A percentile compares a stretch with the other conserved stretches of the same genome.
phyloP scores from a whole-genome alignment of 2,888 invertebrate species.

The Epistrophella euchroma region DNA sequence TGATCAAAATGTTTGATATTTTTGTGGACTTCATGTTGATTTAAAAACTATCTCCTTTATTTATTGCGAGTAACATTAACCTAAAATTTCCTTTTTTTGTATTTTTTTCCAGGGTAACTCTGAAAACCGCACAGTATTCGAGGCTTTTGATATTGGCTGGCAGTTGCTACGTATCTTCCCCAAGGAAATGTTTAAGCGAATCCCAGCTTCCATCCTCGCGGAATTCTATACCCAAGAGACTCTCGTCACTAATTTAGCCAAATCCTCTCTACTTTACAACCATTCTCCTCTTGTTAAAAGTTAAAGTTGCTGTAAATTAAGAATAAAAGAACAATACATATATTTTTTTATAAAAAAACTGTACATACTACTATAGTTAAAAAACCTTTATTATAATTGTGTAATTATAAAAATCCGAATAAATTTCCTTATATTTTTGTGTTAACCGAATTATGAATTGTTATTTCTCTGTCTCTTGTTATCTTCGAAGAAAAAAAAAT shows the following conservation, averaged over 20 bases:
- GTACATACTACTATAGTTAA: slow-evolving; percentile 35
- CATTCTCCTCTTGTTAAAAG: slow-evolving; percentile 72
- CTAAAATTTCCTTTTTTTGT: background rate
- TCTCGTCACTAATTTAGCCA: slow-evolving; percentile 89
- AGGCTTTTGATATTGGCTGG: slow-evolving; percentile 99
- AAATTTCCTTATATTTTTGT: slow-evolving; percentile 62
- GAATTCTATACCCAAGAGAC: slow-evolving; percentile 99
- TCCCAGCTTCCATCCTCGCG: slow-evolving; percentile 96
- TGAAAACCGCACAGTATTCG: slow-evolving; percentile 99
- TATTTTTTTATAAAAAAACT: slow-evolving; percentile 58
- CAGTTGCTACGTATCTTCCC: slow-evolving; percentile 99
- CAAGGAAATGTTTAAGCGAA: slow-evolving; percentile 99
- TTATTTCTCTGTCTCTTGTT: slow-evolving; percentile 65
- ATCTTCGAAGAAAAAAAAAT: slow-evolving; percentile 40
- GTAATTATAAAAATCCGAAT: slow-evolving; percentile 71
- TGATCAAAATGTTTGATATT: too few relatives aligned
- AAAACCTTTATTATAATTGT: slow-evolving; percentile 49
- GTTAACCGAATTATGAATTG: slow-evolving; percentile 57
- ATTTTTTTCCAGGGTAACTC: slow-evolving; percentile 91
- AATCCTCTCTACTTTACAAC: slow-evolving; percentile 57
- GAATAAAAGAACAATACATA: slow-evolving; percentile 45
- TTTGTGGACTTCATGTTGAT: slow-evolving; percentile 1
- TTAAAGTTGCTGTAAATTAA: slow-evolving; percentile 75
- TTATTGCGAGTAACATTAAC: background rate
- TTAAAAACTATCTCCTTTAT: background rate